Percentiles rank a stretch among this genome's conserved stretches.
These are phyloP conservation scores for Burhinus bistriatus DNA, from an alignment of 2,113 vertebrate species.

Conservation along the genomic window DNA sequence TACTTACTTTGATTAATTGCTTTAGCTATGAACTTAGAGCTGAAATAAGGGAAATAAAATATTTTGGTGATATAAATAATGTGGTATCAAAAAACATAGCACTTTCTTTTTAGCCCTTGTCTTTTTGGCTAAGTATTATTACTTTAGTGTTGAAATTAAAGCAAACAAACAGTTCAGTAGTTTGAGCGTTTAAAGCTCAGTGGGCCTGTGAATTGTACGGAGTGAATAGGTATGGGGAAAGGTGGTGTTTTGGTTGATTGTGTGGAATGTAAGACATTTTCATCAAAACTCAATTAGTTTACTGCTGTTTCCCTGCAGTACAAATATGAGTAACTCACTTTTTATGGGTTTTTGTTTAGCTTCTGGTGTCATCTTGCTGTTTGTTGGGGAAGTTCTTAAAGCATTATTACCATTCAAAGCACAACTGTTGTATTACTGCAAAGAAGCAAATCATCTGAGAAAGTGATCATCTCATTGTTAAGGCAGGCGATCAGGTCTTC, in stretches of 20 bases:
- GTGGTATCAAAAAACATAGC: not conserved
- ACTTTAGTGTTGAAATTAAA: not conserved
- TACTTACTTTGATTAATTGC: not conserved
- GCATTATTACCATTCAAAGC: not conserved
- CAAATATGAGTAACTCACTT: not conserved
- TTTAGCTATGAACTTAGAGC: not conserved
- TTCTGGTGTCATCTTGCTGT: not conserved
- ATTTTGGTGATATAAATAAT: not conserved
- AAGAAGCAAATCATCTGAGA: not conserved
- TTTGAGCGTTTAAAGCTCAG: not conserved
- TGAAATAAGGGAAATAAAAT: not conserved
- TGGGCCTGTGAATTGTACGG: not conserved
- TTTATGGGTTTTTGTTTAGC: not conserved
- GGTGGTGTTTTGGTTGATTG: not conserved
- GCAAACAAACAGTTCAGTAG: not conserved
- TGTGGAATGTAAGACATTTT: not conserved
- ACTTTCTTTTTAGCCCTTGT: not conserved
- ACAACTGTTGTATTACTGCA: not conserved
- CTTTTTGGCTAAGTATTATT: not conserved
- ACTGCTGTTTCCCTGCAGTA: not conserved
- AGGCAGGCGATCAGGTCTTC: not conserved
- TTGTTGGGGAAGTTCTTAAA: not conserved
- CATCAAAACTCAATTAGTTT: not conserved
- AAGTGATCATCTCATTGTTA: not conserved
- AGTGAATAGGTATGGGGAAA: not conserved